Conservation (phyloP, 2,888 invertebrate genomes). For the Venustoraphidia nigricollis region DNA sequence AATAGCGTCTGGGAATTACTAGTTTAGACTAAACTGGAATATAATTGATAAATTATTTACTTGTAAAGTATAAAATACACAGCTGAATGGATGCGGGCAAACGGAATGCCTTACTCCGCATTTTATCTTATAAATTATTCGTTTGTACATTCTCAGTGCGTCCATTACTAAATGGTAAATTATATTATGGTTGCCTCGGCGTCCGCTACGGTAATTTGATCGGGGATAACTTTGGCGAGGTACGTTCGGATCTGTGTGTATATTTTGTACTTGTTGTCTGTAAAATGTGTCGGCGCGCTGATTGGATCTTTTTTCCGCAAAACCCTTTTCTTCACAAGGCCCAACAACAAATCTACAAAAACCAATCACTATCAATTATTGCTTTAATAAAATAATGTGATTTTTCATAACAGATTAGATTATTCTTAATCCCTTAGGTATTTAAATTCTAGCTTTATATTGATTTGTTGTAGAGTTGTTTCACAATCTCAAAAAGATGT, state of each 20-base stretch:
- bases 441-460: too few relatives aligned
- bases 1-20: too few relatives aligned
- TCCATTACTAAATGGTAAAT: constrained; percentile 25
- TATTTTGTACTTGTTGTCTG: constrained; percentile 16
- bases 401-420: too few relatives aligned
- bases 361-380: not conserved
- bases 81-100: constrained; percentile 48
- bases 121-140: constrained; percentile 32
- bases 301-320: constrained; percentile 17
- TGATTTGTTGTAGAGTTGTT: too few relatives aligned
- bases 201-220: not conserved
- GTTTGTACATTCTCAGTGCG: constrained; percentile 29
- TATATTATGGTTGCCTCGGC: constrained; percentile 16
- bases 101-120: constrained; percentile 29
- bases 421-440: too few relatives aligned
- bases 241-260: constrained; percentile 1
- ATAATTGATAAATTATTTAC: constrained; percentile 20
- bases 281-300: constrained; percentile 17
- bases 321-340: constrained; percentile 37
- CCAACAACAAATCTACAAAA: constrained; percentile 40
- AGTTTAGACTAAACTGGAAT: too few relatives aligned
- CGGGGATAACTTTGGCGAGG: not conserved
- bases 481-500: too few relatives aligned
- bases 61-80: constrained; percentile 38
- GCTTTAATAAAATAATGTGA: too few relatives aligned